These are phyloP conservation scores for Pristionchus pacificus DNA, from an alignment of 1,140 invertebrate genomes.

Conservation along the genomic window DNA sequence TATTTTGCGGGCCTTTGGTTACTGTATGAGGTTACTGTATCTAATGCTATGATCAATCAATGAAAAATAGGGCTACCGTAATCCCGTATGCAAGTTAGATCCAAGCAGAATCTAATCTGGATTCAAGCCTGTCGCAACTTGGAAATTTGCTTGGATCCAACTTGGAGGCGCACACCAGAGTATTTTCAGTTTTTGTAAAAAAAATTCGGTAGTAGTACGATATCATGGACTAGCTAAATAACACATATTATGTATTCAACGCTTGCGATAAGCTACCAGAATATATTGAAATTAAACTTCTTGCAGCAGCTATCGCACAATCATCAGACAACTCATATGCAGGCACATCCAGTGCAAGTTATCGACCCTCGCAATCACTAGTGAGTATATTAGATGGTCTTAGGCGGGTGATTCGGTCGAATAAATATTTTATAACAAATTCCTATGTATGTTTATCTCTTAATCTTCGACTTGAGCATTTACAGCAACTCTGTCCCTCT, in stretches of 20 bases:
- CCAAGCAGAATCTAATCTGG: too few relatives aligned
- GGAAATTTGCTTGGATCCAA: not conserved
- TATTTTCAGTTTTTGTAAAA: not conserved
- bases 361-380: not conserved
- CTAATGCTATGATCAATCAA: too few relatives aligned
- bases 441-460: not conserved
- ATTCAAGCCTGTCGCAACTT: not conserved
- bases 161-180: not conserved
- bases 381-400: not conserved
- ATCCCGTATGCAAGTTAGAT: too few relatives aligned
- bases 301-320: not conserved
- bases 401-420: not conserved
- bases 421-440: not conserved
- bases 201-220: not conserved
- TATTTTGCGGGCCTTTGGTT: too few relatives aligned
- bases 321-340: not conserved
- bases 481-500: not conserved
- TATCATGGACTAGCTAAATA: not conserved
- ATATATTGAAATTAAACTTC: too few relatives aligned
- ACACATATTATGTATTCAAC: too few relatives aligned
- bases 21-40: too few relatives aligned
- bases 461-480: not conserved
- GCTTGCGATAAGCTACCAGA: too few relatives aligned
- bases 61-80: too few relatives aligned
- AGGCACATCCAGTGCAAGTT: not conserved